Base-by-base conservation (phyloP, 2,888 invertebrate genomes). In the Limnephilus auricula region DNA sequence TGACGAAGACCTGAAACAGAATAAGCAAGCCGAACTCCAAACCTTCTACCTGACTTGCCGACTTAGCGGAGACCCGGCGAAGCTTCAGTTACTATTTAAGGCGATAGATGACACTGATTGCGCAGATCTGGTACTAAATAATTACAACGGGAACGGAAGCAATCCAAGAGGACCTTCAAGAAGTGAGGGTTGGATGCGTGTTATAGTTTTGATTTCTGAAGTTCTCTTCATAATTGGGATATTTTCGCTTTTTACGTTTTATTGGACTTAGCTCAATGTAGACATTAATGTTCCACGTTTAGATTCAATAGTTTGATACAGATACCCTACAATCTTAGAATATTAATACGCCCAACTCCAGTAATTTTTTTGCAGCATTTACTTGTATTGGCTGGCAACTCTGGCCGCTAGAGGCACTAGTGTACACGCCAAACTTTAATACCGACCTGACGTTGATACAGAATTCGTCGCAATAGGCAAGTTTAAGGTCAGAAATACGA, bases 41-140 rank as follows among this genome's bases (percentile, higher is more conserved):
- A 85, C 85, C 45, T 37, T 30, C n/a, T 37, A n/a, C 85, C 30
- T n/a, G 40, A 85, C 37, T 9, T 85, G 85, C 40, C 85, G 85
- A 40, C 40, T 85, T 25, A n/a, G 40, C 85, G 85, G 40, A 40
- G 30, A 37, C 30, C 40, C 85, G 25, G 34, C 85, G 13, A 85
- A 40, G 40, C 30, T 85, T 45, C 85, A 85, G 85, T 85, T 85
- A 6, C 37, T 25, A 2, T 85, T 85, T 13, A 85, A 45, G 15
- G 9, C 85, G 13, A 85, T 85, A 85, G 85, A 85, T 85, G 85
- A 85, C 85, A n/a, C 40, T n/a, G 85, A 85, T 3, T 85, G 85
- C 40, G 30, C 85, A 2, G 85, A 85, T 12, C 25, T 32, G 2
- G 65, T 65, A 6, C 65, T n/a, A 1, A 65, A 82, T 85, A n/a